Evolutionary conservation across 2,888 invertebrate genomes (phyloP).

Genomic region (Chloroclysta siterata): DNA sequence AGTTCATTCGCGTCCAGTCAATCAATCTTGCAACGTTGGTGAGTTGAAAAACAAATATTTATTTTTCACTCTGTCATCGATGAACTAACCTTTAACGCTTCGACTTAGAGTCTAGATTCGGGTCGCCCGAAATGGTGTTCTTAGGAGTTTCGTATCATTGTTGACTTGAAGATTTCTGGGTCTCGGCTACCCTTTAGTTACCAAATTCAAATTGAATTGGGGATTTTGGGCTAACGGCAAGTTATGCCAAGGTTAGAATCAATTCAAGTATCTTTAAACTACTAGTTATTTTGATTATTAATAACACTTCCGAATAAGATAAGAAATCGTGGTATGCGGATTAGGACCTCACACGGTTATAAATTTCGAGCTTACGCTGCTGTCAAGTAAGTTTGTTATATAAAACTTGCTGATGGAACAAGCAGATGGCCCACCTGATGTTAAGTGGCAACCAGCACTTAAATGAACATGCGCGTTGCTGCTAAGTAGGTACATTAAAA

Average conservation of each 20-base stretch:
- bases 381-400: too few species aligned
- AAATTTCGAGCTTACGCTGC: too few species aligned
- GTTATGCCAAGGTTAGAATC: constrained; percentile 1
- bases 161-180: constrained; percentile 37
- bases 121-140: constrained; percentile 8
- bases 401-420: too few species aligned
- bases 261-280: neutral
- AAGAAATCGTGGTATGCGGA: neutral
- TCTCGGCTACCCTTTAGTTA: constrained; percentile 30
- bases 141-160: constrained; percentile 36
- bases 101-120: constrained; percentile 39
- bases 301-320: neutral
- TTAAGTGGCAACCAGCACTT: too few species aligned
- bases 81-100: constrained; percentile 35
- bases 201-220: constrained; percentile 30
- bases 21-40: constrained; percentile 58
- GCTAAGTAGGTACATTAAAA: too few species aligned
- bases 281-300: neutral
- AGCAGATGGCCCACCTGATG: too few species aligned
- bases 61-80: constrained; percentile 30
- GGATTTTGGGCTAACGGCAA: neutral
- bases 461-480: too few species aligned
- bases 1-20: constrained; percentile 60
- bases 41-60: constrained; percentile 52
- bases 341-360: too few species aligned